Evolutionary conservation across 2,113 vertebrate genomes (phyloP), one percentile per base, ranked within the genome.

Genomic region (Manacus vitellinus): DNA sequence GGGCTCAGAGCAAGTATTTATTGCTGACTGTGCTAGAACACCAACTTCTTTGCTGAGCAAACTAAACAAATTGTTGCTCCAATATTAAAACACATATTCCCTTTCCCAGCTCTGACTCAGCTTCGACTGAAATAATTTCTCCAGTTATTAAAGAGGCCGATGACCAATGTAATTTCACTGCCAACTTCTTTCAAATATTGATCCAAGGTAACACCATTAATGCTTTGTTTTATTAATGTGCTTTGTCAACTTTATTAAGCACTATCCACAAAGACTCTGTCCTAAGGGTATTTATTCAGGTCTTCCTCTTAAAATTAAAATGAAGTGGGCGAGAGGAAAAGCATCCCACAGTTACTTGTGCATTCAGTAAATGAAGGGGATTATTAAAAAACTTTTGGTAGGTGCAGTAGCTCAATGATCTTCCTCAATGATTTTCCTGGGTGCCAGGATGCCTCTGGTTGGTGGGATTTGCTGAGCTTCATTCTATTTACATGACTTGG

Each of bases 11-110:
- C 11, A 84, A 70, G 58, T 54, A 76, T 90, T 95, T 88, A 56
- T 43, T 94, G 88, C 77, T 96, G 87, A 95, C 71, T 62, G 16
- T 56, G 62, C 28, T 55, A 43, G 44, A 95, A 65, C 31, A 88
- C 9, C 41, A 91, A 70, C 44, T 91, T 67, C 56, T 94, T 92
- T 90, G 51, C 85, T 92, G 71, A 94, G 74, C 58, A 96, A 88
- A 95, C 66, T 23, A 73, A 94, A 89, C 56, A 61, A 81, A 85
- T 59, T 58, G 28, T 82, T 88, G 49, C 54, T 94, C 33, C 92
- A 92, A 28, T 88, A 77, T 71, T 83, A 58, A 73, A 77, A 35
- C 24, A 25, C 8, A 39, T 85, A 77, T 85, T 93, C 35, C 28
- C 24, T 76, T 89, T 35, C 55, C n/a, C 19, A 39, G n/a, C 77